Percentiles rank a stretch among this genome's conserved stretches.
Evolutionary conservation across 1,140 invertebrate species (phyloP).

Genomic region (Anoplophora glabripennis): DNA sequence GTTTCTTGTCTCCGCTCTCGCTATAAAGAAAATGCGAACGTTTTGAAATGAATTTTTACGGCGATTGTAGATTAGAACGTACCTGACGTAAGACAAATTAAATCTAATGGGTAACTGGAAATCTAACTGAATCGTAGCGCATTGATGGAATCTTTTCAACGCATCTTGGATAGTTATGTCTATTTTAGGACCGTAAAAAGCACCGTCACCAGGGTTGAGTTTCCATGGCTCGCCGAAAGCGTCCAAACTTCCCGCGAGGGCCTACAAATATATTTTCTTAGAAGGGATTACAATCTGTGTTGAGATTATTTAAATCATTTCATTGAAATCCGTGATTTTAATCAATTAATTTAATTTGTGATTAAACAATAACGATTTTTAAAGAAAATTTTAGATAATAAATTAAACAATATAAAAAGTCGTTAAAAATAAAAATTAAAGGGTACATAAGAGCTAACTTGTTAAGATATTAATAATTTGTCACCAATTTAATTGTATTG

Average conservation of each 20-base stretch:
- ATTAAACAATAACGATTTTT: no score
- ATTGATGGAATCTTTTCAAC: conserved; percentile 84
- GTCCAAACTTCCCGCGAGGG: conserved; percentile 82
- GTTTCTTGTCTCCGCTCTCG: conserved; percentile 82
- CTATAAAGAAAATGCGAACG: conserved; percentile 50
- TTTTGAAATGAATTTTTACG: background rate
- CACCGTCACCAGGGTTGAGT: conserved; percentile 90
- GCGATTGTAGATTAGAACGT: conserved; percentile 38
- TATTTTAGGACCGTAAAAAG: conserved; percentile 99
- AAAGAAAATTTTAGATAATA: no score
- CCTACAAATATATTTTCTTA: conserved; percentile 49
- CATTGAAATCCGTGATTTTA: no score
- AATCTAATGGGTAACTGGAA: conserved; percentile 95
- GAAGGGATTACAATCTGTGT: no score
- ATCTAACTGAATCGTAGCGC: conserved; percentile 97
- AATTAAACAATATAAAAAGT: no score
- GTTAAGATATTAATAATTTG: no score
- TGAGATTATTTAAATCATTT: no score
- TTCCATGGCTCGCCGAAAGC: conserved; percentile 84
- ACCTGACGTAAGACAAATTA: conserved; percentile 81
- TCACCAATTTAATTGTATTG: no score
- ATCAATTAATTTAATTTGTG: no score
- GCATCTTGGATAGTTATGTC: conserved; percentile 98
- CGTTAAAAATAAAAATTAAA: no score
- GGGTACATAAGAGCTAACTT: no score